phyloP scores from a whole-genome alignment of 2,888 invertebrate genomes.

The Caradrina clavipalpis region DNA sequence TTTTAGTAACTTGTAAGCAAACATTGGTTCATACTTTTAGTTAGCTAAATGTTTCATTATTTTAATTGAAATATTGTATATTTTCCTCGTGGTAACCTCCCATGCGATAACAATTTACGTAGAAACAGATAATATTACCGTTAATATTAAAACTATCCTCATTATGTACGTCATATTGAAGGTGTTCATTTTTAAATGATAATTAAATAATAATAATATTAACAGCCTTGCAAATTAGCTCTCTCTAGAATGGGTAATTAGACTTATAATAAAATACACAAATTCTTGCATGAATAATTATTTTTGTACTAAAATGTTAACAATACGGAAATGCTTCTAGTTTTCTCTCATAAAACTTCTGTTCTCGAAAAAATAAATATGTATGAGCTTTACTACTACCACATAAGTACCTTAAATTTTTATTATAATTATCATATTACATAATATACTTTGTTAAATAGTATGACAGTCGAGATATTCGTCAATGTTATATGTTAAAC shows the following conservation, averaged over 20 bases:
- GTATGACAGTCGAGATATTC: background rate
- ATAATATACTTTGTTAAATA: background rate
- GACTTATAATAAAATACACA: conserved; percentile 1
- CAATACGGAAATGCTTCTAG: conserved; percentile 12
- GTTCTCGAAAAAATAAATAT: conserved; percentile 19
- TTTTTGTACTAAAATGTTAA: conserved; percentile 2
- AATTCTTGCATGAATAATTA: background rate
- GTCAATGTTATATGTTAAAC: background rate
- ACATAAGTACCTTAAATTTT: background rate
- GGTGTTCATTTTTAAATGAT: background rate
- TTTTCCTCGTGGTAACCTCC: background rate
- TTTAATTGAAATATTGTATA: background rate
- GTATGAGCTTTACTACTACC: conserved; percentile 8
- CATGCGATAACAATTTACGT: background rate
- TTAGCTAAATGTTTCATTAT: background rate
- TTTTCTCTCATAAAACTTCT: conserved; percentile 27
- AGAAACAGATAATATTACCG: background rate
- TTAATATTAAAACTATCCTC: conserved; percentile 1
- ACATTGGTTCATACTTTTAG: too few species aligned
- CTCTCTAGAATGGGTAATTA: conserved; percentile 25
- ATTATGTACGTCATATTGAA: conserved; percentile 5
- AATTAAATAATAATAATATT: background rate
- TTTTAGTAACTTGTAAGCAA: background rate
- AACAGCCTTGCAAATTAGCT: conserved; percentile 3
- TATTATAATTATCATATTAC: background rate